phyloP scores from a whole-genome alignment of 2,113 vertebrate species.

The Muntiacus muntjak region DNA sequence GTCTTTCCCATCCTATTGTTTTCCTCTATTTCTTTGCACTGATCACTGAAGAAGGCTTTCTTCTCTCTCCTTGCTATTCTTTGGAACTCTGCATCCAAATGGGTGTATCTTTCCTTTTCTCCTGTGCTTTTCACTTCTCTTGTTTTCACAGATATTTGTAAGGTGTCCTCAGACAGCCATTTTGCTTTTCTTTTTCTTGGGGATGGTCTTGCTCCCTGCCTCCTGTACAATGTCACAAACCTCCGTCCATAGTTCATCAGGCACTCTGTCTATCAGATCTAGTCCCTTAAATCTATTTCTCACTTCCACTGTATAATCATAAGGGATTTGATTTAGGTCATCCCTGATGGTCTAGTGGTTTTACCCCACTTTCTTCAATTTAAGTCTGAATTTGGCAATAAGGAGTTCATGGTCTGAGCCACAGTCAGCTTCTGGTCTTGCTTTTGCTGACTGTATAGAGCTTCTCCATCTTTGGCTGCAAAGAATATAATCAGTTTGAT shows the following conservation, averaged over 20 bases:
- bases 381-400: not conserved
- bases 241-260: not conserved
- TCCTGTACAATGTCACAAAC: not conserved
- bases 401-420: not conserved
- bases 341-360: not conserved
- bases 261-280: not conserved
- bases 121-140: not conserved
- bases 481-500: not conserved
- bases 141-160: not conserved
- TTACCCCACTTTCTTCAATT: not conserved
- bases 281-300: not conserved
- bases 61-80: not conserved
- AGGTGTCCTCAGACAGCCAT: not conserved
- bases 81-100: not conserved
- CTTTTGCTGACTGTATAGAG: not conserved
- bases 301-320: not conserved
- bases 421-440: not conserved
- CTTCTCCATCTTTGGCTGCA: not conserved
- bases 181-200: not conserved
- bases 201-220: not conserved
- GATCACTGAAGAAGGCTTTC: not conserved
- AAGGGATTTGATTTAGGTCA: not conserved
- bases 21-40: not conserved
- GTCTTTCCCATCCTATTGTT: not conserved
- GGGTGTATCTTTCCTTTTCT: not conserved